Evolutionary conservation across 2,113 vertebrate genomes (phyloP).

Genomic region (Forbesichthys papilliferus): DNA sequence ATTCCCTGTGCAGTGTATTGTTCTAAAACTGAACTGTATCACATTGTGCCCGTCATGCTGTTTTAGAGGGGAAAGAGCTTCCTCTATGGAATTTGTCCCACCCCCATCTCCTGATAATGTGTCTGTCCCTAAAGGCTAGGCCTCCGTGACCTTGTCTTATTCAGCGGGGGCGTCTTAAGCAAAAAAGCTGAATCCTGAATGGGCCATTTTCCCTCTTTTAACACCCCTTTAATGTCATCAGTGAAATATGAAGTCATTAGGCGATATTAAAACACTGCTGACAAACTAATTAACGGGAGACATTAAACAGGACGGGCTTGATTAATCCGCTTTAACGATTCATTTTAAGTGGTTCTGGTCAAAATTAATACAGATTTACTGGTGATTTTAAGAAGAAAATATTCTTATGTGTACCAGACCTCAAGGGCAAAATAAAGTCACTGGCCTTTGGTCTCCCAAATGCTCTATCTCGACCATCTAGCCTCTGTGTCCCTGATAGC

Average conservation of each 20-base stretch:
- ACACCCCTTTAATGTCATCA: conserved; percentile 98
- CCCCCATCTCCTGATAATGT: conserved; percentile 67
- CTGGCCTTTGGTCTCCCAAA: conserved; percentile 51
- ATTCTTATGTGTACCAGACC: conserved; percentile 78
- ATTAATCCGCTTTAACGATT: conserved; percentile 99
- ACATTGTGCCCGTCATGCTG: conserved; percentile 76
- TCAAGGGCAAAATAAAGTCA: conserved; percentile 98
- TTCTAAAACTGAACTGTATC: conserved; percentile 71
- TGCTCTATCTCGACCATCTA: conserved; percentile 7
- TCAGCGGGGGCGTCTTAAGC: conserved; percentile 70
- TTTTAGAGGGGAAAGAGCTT: conserved; percentile 71
- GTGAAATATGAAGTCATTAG: conserved; percentile 99
- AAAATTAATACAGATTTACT: conserved; percentile 99
- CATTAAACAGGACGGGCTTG: conserved; percentile 99
- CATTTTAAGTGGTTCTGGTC: conserved; percentile 98
- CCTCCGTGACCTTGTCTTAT: conserved; percentile 73
- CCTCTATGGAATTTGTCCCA: conserved; percentile 70
- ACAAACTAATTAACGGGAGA: conserved; percentile 99
- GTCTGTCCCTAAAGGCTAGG: conserved; percentile 73
- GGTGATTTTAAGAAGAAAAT: conserved; percentile 84
- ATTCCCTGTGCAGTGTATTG: conserved; percentile 65
- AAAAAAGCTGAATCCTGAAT: conserved; percentile 83
- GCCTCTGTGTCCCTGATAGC: conserved; percentile 1
- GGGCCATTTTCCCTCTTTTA: conserved; percentile 96
- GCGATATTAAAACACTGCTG: conserved; percentile 99